Evolutionary conservation across 2,888 invertebrate species (phyloP).

Genomic region (Petrophora chlorosata): DNA sequence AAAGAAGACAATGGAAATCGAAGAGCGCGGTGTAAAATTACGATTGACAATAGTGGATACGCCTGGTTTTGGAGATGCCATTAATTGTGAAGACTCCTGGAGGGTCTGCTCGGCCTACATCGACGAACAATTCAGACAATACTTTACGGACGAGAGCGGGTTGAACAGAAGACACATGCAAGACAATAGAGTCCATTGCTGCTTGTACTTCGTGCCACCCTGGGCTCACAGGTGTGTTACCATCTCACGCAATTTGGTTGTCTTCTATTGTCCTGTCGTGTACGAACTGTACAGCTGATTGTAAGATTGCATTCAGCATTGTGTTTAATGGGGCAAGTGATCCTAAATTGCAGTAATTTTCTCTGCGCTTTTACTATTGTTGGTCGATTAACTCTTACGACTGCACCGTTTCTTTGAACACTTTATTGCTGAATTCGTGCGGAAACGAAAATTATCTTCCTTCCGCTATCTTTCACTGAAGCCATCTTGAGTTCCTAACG

Average conservation of each 20-base stretch:
- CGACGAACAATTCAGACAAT: slow-evolving; percentile 93
- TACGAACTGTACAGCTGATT: slow-evolving; percentile 11
- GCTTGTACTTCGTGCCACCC: slow-evolving; percentile 97
- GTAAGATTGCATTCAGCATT: slow-evolving; percentile 31
- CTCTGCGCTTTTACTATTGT: slow-evolving; percentile 32
- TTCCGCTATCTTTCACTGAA: slow-evolving; percentile 8
- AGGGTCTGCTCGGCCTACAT: slow-evolving; percentile 95
- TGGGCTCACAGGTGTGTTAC: slow-evolving; percentile 94
- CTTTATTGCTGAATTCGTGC: background rate
- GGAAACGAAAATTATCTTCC: background rate
- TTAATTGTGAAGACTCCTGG: slow-evolving; percentile 97
- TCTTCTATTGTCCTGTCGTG: slow-evolving; percentile 27
- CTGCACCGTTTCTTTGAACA: background rate
- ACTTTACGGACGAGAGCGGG: slow-evolving; percentile 96
- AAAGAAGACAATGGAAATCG: slow-evolving; percentile 96
- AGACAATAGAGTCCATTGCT: slow-evolving; percentile 98
- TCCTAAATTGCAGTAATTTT: slow-evolving; percentile 42
- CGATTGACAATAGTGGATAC: slow-evolving; percentile 97
- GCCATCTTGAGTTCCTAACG: slow-evolving; percentile 9
- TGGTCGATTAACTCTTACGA: slow-evolving; percentile 40
- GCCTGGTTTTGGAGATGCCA: slow-evolving; percentile 97
- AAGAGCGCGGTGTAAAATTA: slow-evolving; percentile 95
- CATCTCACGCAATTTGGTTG: slow-evolving; percentile 13
- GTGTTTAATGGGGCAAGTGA: slow-evolving; percentile 50
- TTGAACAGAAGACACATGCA: slow-evolving; percentile 96